These are phyloP conservation scores for Sebastes vulpes DNA, from an alignment of 2,797 vertebrate species.

Conservation along the genomic window DNA sequence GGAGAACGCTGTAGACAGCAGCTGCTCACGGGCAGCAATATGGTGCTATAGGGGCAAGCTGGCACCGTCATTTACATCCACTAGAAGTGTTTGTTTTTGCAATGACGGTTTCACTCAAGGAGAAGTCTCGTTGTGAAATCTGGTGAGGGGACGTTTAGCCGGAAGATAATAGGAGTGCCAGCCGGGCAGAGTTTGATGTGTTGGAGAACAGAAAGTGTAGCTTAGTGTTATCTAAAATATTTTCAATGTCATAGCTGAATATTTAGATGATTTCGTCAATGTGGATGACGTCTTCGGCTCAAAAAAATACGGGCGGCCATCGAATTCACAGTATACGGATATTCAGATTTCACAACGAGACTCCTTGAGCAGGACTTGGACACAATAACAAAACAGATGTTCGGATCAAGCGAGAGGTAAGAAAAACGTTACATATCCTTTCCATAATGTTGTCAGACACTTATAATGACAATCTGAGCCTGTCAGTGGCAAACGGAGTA, in stretches of 20 bases:
- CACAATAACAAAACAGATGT: not conserved
- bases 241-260: not conserved
- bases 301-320: not conserved
- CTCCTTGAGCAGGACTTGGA: not conserved
- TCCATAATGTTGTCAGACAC: no score
- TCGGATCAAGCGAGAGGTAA: not conserved
- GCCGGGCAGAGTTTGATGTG: no score
- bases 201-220: not conserved
- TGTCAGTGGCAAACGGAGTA: no score
- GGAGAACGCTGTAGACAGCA: not conserved
- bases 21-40: not conserved
- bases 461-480: no score
- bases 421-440: not conserved
- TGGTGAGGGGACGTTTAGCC: rapidly evolving
- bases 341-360: not conserved
- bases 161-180: not conserved
- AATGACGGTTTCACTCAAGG: not conserved
- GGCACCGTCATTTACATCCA: not conserved
- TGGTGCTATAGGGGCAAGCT: not conserved
- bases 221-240: not conserved
- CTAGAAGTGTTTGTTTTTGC: not conserved
- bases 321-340: not conserved
- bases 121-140: not conserved
- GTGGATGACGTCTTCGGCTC: not conserved
- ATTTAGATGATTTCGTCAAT: no score